Conservation (phyloP, 2,888 invertebrate genomes). For the Andrena haemorrhoa region DNA sequence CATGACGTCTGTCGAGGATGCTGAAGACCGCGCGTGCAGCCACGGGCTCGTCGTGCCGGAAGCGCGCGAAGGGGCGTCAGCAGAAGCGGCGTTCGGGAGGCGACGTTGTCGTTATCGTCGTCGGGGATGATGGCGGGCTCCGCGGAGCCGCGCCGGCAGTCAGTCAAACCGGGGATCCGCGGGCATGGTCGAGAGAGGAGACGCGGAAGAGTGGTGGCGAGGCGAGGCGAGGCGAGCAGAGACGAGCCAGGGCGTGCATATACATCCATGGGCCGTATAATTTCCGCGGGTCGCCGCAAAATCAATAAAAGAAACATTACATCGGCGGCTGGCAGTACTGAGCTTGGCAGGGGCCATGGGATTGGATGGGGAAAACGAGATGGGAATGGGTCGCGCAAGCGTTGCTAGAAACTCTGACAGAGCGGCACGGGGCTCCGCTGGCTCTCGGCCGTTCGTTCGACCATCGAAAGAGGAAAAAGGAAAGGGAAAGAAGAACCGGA, state of each 20-base stretch:
- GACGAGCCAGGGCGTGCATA: slow-evolving; percentile 64
- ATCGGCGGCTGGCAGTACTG: slow-evolving; percentile 82
- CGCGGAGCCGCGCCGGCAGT: slow-evolving; percentile 40
- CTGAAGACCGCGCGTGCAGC: background rate
- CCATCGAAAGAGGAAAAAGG: slow-evolving; percentile 67
- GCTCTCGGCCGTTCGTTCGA: slow-evolving; percentile 65
- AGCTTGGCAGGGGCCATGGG: slow-evolving; percentile 80
- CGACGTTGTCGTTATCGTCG: slow-evolving; percentile 42
- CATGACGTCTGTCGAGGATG: slow-evolving; percentile 6
- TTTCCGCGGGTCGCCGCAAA: slow-evolving; percentile 84
- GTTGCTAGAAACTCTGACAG: slow-evolving; percentile 79
- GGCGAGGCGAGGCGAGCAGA: slow-evolving; percentile 41
- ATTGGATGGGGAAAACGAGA: slow-evolving; percentile 82
- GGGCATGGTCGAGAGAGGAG: slow-evolving; percentile 26
- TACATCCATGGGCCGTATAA: slow-evolving; percentile 81
- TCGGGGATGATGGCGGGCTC: slow-evolving; percentile 42
- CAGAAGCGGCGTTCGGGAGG: slow-evolving; percentile 16
- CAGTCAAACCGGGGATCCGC: slow-evolving; percentile 50
- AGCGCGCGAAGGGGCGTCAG: slow-evolving; percentile 10
- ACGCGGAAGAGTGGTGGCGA: background rate
- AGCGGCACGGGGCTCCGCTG: slow-evolving; percentile 68
- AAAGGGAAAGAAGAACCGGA: slow-evolving; percentile 66
- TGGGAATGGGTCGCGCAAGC: slow-evolving; percentile 83
- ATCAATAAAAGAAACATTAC: slow-evolving; percentile 85
- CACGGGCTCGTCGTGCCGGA: slow-evolving; percentile 21